Conservation (phyloP, 2,888 invertebrate species). For the Drosophila koepferae region DNA sequence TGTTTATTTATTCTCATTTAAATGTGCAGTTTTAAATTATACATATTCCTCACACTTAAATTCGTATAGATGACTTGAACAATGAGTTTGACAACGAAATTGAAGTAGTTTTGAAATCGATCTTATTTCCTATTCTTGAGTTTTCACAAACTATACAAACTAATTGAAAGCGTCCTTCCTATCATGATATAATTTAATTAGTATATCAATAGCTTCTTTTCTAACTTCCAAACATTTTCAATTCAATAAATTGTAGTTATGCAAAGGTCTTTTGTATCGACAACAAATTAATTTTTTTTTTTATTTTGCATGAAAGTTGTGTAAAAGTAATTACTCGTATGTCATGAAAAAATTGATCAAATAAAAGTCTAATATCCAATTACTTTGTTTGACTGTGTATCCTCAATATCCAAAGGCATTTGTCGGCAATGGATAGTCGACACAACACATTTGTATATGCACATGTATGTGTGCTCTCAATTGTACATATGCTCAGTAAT, state of each 20-base stretch:
- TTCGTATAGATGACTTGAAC: neutral
- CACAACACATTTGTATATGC: slow-evolving; percentile 5
- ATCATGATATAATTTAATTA: neutral
- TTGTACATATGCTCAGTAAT: slow-evolving; percentile 22
- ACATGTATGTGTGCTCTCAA: neutral
- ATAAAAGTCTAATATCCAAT: slow-evolving; percentile 29
- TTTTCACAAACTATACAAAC: neutral
- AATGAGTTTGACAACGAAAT: neutral
- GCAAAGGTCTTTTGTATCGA: neutral
- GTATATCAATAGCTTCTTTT: neutral
- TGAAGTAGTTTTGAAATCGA: neutral
- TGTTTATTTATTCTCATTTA: neutral
- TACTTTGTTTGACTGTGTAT: slow-evolving; percentile 22
- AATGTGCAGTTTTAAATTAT: neutral
- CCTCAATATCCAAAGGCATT: slow-evolving; percentile 25
- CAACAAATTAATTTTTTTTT: neutral
- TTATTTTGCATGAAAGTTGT: neutral
- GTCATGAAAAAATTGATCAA: slow-evolving; percentile 17
- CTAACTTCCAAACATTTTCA: neutral
- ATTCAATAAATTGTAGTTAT: neutral
- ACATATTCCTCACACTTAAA: neutral
- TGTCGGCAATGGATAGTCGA: slow-evolving; percentile 1
- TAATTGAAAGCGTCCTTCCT: neutral
- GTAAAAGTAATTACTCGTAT: slow-evolving; percentile 7
- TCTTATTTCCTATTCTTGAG: neutral